phyloP scores from a whole-genome alignment of 2,888 invertebrate genomes.

The Acleris holmiana region DNA sequence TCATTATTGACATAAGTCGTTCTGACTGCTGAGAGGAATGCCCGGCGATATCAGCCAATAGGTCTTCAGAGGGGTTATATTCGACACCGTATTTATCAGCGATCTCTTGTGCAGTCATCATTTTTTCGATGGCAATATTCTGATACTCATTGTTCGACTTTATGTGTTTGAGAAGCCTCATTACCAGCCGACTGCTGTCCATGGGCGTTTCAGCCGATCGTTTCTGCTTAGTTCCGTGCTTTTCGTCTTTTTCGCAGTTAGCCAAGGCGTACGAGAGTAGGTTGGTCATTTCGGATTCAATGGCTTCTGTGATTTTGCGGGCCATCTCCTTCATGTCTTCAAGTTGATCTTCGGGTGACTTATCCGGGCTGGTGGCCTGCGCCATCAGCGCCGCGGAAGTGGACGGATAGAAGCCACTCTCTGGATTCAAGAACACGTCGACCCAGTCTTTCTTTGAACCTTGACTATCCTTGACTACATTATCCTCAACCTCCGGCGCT shows the following conservation, averaged over 20 bases:
- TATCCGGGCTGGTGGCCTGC: slow-evolving; percentile 60
- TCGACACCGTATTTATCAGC: slow-evolving; percentile 76
- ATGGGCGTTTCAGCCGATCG: slow-evolving; percentile 70
- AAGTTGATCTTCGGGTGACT: slow-evolving; percentile 69
- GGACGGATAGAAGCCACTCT: slow-evolving; percentile 52
- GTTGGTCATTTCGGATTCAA: slow-evolving; percentile 69
- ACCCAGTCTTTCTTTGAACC: slow-evolving; percentile 60
- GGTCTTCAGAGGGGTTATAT: slow-evolving; percentile 71
- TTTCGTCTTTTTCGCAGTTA: slow-evolving; percentile 51
- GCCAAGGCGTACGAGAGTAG: slow-evolving; percentile 62
- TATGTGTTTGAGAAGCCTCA: slow-evolving; percentile 71
- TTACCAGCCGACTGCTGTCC: slow-evolving; percentile 68
- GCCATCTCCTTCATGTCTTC: slow-evolving; percentile 70
- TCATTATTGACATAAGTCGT: slow-evolving; percentile 64
- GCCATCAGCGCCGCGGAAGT: slow-evolving; percentile 67
- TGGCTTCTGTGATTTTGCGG: slow-evolving; percentile 59
- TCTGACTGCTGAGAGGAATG: slow-evolving; percentile 70
- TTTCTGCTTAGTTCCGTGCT: slow-evolving; percentile 57
- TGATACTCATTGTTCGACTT: slow-evolving; percentile 76
- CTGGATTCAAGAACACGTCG: slow-evolving; percentile 56
- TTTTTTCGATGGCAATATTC: slow-evolving; percentile 78
- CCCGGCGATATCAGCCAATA: slow-evolving; percentile 67
- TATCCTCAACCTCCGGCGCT: slow-evolving; percentile 47
- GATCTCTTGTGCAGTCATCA: slow-evolving; percentile 79
- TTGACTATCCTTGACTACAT: slow-evolving; percentile 49